Base-by-base conservation (phyloP, 1,140 invertebrate genomes). In the Heliconius nattereri region DNA sequence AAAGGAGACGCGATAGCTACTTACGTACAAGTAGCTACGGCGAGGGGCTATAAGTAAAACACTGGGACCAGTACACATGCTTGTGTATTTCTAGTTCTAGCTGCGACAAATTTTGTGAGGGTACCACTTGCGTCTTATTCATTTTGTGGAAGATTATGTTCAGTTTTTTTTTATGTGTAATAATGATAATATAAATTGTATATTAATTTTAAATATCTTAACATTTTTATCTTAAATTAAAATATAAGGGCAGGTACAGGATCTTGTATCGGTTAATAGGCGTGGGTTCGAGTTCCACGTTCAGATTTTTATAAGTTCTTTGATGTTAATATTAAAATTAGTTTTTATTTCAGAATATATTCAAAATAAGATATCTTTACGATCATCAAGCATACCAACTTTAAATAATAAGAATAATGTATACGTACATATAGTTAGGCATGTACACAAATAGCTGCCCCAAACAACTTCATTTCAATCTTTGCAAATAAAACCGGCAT, bases 1-100 rank as follows among this genome's bases (percentile, higher is more conserved):
- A 94, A 94, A 92, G 90, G 92, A 93, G 86, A 89, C 87, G 90
- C 87, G 91, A 92, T 94, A 92, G 91, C 92, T 93, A 94, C 93
- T 93, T 90, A 92, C 88, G 88, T 93, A 94, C 90, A 88, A 94
- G 92, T 93, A 93, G 89, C 92, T 94, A 92, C 86, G 81, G 78
- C 87, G 85, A 90, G 89, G 90, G 91, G 87, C 87, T 87, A 84
- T 87, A 89, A 89, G 88, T 86, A 86, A 85, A 89, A 85, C 82
- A 82, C 75, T 80, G 79, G 79, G 84, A 84, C 82, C 81, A 80
- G 80, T 82, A 88, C 86, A 86, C 87, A 92, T 88, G 89, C 88
- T 85, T 71, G 35, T 74, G 74, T 73, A 82, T 86, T 90, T 91
- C 40, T 45, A 45, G 3, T 16, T 52, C 90, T 88, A 90, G 87